Conservation (phyloP, 2,797 vertebrate species). For the Caiman crocodilus region DNA sequence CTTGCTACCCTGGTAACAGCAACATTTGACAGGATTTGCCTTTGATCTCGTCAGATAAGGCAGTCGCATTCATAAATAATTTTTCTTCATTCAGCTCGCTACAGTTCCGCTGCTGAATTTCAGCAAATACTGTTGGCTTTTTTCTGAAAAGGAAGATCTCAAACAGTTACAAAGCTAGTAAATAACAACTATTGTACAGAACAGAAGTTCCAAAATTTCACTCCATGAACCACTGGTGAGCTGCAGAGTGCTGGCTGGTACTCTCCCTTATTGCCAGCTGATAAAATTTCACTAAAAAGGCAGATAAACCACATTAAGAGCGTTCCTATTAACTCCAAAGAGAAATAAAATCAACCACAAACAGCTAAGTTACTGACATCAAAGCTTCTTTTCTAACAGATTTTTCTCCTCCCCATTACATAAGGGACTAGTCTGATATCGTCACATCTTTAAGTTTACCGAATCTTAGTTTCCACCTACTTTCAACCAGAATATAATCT, state of each 20-base stretch:
- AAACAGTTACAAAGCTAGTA: neutral
- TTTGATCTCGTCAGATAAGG: neutral
- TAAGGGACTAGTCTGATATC: neutral
- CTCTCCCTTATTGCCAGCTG: neutral
- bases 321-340: neutral
- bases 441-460: neutral
- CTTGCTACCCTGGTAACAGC: neutral
- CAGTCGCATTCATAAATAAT: neutral
- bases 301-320: neutral
- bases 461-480: neutral
- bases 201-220: neutral
- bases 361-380: neutral
- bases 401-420: neutral
- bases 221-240: neutral
- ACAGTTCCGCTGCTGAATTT: neutral
- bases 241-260: neutral
- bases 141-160: neutral
- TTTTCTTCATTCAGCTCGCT: neutral
- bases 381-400: neutral
- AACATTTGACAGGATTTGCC: neutral
- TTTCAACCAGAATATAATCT: accelerated
- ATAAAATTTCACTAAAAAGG: slow-evolving; percentile 14
- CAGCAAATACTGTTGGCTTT: neutral
- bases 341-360: neutral
- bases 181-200: neutral